Base-by-base conservation (phyloP, 2,113 vertebrate genomes). In the Perca schrenkii region DNA sequence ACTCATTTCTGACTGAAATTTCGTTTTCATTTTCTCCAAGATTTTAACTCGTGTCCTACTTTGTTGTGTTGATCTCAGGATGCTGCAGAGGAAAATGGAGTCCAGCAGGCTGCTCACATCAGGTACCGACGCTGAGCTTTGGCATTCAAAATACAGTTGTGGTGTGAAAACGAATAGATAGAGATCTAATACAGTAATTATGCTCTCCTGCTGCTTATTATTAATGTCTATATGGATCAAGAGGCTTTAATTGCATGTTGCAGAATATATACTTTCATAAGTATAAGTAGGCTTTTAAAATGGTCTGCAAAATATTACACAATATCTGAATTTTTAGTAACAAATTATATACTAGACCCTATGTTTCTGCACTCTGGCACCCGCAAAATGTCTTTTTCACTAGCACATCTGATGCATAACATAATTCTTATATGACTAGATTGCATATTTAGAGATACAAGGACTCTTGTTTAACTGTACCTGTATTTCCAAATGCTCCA, bases 31-130 rank as follows among this genome's bases (percentile, higher is more conserved):
- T 8, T 47, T 7, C 68, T 11, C 6, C n/a, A n/a, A 16, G 6
- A 6, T 43, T 69, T 13, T 53, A 2, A 60, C 16, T 14, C 1
- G 15, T 8, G 4, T 7, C 57, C 11, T 72, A 1, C 47, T 19
- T 14, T 69, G 22, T 72, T 4, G 6, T 43, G 19, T 36, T 82
- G 25, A 1, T 68, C 19, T 54, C 64, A 81, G 86, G 76, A 74
- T 57, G 86, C 83, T 46, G 81, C 79, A 68, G 83, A 83, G 77
- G 82, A 77, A 84, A 12, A 86, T 79, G 84, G 79, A 90, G 58
- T 62, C 68, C 61, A 8, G 58, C 77, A 31, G 54, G 6, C 43
- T 8, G 62, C 60, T 54, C 46, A 2, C 36, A 63, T 50, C 80
- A 91, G 89, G 88, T 86, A 89, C 62, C 13, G 28, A 47, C 73